Conservation (phyloP, 2,113 vertebrate species). For the Lepus americanus region DNA sequence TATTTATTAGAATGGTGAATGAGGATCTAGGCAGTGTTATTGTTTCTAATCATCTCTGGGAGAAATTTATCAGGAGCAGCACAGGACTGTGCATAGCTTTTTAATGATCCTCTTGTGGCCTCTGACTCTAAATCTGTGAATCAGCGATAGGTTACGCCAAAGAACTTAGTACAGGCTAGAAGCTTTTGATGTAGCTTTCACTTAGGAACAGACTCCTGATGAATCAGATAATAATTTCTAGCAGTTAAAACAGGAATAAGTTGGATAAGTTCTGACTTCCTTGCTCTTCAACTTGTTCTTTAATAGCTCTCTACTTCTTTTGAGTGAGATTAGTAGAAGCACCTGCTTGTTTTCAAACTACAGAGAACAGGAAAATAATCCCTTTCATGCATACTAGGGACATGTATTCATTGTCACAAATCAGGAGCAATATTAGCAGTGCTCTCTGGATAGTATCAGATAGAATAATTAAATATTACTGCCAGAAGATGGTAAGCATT, state of each 20-base stretch:
- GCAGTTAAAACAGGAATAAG: background rate
- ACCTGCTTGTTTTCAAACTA: constrained; percentile 26
- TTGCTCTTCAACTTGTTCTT: background rate
- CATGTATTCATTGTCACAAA: constrained; percentile 1
- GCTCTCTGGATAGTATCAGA: constrained; percentile 43
- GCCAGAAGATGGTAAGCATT: background rate
- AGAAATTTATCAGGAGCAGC: background rate
- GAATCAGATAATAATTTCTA: constrained; percentile 44
- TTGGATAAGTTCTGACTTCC: background rate
- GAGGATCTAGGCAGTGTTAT: background rate
- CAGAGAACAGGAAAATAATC: background rate
- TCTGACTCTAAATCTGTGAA: constrained; percentile 3
- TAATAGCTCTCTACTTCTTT: constrained; percentile 41
- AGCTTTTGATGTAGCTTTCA: background rate
- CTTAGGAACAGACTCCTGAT: constrained; percentile 35
- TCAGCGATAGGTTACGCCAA: constrained; percentile 1
- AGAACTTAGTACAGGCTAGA: background rate
- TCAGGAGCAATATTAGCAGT: constrained; percentile 3
- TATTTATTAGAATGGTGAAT: background rate
- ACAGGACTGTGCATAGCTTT: background rate
- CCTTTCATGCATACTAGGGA: background rate
- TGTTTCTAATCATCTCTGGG: background rate
- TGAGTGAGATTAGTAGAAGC: background rate
- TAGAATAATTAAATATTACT: constrained; percentile 23
- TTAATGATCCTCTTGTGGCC: background rate